phyloP scores from a whole-genome alignment of 2,797 vertebrate genomes.

The Oreonectes daqikongensis region DNA sequence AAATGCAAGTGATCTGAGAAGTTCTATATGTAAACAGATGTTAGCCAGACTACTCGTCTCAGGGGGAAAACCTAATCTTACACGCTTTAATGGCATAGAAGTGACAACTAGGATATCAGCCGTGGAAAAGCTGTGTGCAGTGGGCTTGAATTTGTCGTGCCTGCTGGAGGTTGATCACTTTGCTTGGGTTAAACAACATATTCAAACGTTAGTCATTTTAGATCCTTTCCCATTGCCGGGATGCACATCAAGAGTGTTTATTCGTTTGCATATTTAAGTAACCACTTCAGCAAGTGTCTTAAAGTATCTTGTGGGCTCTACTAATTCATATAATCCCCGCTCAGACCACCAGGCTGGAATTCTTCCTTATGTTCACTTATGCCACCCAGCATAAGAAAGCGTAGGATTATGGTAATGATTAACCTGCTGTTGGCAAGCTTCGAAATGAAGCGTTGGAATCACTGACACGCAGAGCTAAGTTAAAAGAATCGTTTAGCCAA shows the following conservation, averaged over 20 bases:
- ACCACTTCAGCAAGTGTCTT: conserved; percentile 6
- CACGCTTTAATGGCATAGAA: conserved; percentile 10
- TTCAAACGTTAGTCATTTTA: conserved; percentile 7
- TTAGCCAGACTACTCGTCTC: not conserved
- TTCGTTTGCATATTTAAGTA: conserved; percentile 17
- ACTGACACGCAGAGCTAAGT: not conserved
- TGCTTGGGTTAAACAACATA: conserved; percentile 2
- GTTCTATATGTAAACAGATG: conserved; percentile 42
- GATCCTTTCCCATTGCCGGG: not conserved
- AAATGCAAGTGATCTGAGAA: conserved; percentile 32
- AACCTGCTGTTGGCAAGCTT: not conserved
- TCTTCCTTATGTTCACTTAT: conserved; percentile 1
- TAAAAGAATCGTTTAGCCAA: not conserved
- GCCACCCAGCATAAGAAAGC: conserved; percentile 15
- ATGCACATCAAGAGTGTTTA: not conserved
- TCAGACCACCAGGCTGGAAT: not conserved
- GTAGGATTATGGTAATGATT: conserved; percentile 22
- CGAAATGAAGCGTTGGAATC: conserved; percentile 1
- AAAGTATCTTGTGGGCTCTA: conserved; percentile 2
- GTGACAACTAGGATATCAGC: conserved; percentile 19
- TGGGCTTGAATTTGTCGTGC: not conserved
- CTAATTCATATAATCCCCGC: conserved; percentile 23
- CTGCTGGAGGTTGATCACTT: conserved; percentile 16
- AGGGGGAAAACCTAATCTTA: not conserved
- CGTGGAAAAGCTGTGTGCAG: not conserved